Percentiles rank a stretch among this genome's conserved stretches.
phyloP scores from a whole-genome alignment of 2,797 vertebrate genomes.

The Clangula hyemalis region DNA sequence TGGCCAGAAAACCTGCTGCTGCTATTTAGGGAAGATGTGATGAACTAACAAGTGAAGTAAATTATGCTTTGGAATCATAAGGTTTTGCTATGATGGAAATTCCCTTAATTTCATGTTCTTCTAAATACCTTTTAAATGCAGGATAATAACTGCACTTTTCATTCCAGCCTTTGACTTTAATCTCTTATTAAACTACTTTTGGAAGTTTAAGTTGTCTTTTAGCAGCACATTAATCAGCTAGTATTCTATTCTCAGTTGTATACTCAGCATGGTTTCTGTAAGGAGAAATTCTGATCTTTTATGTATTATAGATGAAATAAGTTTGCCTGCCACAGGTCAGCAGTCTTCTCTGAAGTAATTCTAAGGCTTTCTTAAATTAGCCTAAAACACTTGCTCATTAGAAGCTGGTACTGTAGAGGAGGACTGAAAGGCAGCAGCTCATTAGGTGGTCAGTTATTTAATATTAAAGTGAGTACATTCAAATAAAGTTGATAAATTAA shows the following conservation, averaged over 20 bases:
- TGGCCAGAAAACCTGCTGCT: neutral
- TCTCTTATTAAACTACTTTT: constrained; percentile 3
- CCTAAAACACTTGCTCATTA: neutral
- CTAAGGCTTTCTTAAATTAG: constrained; percentile 23
- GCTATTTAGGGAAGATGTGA: neutral
- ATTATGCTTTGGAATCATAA: neutral
- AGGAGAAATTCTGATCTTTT: constrained; percentile 25
- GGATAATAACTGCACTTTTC: neutral
- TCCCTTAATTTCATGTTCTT: neutral
- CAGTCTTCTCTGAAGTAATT: neutral
- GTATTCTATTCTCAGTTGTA: neutral
- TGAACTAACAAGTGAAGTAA: neutral
- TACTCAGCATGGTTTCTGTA: constrained; percentile 8
- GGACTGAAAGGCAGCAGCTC: neutral
- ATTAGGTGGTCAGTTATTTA: neutral
- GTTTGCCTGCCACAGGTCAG: neutral
- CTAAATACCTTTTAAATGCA: neutral
- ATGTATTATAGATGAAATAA: constrained; percentile 59
- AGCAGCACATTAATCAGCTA: neutral
- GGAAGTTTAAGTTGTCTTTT: constrained; percentile 20
- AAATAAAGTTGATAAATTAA: neutral
- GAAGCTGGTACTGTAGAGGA: neutral
- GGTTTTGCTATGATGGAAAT: neutral
- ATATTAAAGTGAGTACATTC: neutral
- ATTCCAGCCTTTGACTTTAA: neutral